Conservation (phyloP, 2,113 vertebrate genomes). For the Petrocephalus zakoni region DNA sequence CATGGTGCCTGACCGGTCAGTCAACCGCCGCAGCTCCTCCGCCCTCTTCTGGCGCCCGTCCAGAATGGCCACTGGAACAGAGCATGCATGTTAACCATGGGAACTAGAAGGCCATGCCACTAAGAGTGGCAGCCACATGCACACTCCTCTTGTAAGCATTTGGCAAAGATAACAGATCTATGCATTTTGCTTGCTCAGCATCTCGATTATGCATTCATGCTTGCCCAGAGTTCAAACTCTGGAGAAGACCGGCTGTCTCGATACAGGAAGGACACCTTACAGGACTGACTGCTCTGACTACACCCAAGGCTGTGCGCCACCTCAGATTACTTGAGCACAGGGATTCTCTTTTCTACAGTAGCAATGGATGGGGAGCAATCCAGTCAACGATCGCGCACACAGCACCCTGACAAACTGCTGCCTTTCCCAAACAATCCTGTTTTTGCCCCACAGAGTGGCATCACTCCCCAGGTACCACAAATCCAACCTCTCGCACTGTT, state of each 20-base stretch:
- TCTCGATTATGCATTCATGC: background rate
- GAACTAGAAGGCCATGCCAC: background rate
- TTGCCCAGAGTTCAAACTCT: background rate
- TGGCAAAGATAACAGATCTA: background rate
- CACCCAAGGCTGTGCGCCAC: background rate
- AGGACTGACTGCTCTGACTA: background rate
- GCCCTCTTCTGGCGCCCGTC: constrained; percentile 81
- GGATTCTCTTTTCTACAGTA: background rate
- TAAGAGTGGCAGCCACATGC: background rate
- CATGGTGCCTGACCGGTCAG: constrained; percentile 79
- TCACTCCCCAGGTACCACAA: background rate
- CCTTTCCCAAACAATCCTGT: background rate
- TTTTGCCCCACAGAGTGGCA: background rate
- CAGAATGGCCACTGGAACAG: constrained; percentile 73
- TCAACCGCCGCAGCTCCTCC: constrained; percentile 76
- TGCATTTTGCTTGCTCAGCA: background rate
- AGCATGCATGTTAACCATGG: background rate
- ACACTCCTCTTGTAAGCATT: background rate
- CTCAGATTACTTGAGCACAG: background rate
- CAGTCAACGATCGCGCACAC: background rate
- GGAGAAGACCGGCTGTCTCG: background rate
- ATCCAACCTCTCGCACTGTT: background rate
- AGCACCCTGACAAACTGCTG: background rate
- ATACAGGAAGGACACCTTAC: background rate
- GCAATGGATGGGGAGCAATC: background rate